Evolutionary conservation across 64 coral and sea anemone species (phyloP).

Genomic region (Trachythela sp.): DNA sequence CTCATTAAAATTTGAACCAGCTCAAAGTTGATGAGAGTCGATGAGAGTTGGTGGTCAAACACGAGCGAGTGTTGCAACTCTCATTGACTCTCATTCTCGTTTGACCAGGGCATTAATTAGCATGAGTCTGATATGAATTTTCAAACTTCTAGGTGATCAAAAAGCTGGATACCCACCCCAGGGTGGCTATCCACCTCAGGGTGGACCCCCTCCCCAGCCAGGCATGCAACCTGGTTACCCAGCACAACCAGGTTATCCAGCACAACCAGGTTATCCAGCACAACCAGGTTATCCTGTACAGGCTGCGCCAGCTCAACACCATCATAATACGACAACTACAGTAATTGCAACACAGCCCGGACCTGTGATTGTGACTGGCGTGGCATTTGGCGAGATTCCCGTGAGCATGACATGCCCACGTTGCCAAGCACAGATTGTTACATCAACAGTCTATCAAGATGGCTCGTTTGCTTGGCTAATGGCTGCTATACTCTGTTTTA

Average conservation of each 20-base stretch:
- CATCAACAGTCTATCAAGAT: constrained; percentile 76
- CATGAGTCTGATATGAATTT: neutral
- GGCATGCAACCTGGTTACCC: neutral
- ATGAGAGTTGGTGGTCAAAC: too few species aligned
- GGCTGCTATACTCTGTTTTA: neutral
- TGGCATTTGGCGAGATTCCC: constrained; percentile 61
- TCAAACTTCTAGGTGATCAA: neutral
- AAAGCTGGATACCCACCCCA: neutral
- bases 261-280: neutral
- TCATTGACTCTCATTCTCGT: too few species aligned
- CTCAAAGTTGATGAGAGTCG: too few species aligned
- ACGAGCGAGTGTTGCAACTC: too few species aligned
- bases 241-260: neutral
- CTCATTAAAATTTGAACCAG: too few species aligned
- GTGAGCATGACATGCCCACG: constrained; percentile 90
- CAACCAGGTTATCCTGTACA: neutral
- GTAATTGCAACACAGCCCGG: neutral
- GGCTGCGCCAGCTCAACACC: neutral
- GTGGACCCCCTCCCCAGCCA: neutral
- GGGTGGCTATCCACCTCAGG: neutral
- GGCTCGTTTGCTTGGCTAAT: constrained; percentile 73
- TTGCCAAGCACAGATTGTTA: constrained; percentile 88
- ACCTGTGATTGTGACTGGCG: neutral
- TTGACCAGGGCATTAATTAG: too few species aligned
- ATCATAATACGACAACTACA: neutral